phyloP scores from a whole-genome alignment of 2,113 vertebrate species.

The Athene noctua region DNA sequence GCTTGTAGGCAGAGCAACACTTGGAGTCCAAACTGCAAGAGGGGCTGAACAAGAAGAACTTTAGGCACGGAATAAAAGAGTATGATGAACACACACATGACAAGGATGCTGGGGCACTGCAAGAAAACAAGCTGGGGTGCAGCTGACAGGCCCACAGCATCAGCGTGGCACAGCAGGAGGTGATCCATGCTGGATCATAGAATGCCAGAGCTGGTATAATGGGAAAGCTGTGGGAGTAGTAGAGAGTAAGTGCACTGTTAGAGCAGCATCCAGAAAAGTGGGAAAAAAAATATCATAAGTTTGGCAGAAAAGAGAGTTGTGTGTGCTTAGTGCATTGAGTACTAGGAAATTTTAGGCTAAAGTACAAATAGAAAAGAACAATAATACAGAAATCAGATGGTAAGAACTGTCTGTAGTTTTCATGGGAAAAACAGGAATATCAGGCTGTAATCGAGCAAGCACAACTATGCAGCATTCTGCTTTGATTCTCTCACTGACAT shows the following conservation, averaged over 20 bases:
- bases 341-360: neutral
- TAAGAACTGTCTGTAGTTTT: neutral
- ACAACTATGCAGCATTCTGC: neutral
- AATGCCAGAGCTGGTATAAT: neutral
- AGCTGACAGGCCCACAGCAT: neutral
- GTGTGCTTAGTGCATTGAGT: rapidly evolving
- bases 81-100: neutral
- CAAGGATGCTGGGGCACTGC: neutral
- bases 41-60: neutral
- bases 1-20: neutral
- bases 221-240: neutral
- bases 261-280: neutral
- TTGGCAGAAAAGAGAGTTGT: neutral
- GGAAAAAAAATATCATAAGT: rapidly evolving
- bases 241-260: neutral
- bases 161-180: neutral
- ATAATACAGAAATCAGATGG: neutral
- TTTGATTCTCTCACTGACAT: neutral
- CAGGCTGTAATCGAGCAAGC: rapidly evolving
- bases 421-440: neutral
- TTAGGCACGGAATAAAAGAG: neutral
- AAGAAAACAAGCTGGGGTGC: neutral
- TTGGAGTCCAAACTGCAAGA: neutral
- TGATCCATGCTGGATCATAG: neutral
- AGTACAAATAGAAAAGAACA: neutral